These are phyloP conservation scores for Ectemnius lituratus DNA, from an alignment of 2,888 invertebrate species.

Conservation along the genomic window DNA sequence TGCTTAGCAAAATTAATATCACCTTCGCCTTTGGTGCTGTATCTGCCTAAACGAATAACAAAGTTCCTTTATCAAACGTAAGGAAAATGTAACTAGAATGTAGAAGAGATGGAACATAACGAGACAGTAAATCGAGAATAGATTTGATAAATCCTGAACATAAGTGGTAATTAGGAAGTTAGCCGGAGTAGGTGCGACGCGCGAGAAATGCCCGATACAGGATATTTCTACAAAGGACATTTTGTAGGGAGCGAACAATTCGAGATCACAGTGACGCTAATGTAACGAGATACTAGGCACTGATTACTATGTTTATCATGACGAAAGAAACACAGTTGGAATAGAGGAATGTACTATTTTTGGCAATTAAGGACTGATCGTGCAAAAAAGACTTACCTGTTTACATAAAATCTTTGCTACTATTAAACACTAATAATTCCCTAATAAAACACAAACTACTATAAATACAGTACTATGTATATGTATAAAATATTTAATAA, in stretches of 20 bases:
- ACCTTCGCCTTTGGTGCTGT: constrained; percentile 40
- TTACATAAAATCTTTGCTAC: constrained; percentile 72
- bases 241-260: constrained; percentile 24
- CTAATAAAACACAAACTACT: constrained; percentile 64
- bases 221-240: constrained; percentile 36
- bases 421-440: constrained; percentile 66
- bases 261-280: constrained; percentile 17
- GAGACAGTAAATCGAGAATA: constrained; percentile 29
- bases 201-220: constrained; percentile 27
- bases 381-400: constrained; percentile 60
- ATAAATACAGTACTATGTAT: constrained; percentile 69
- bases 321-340: constrained; percentile 40
- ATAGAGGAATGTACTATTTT: constrained; percentile 30
- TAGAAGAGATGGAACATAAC: constrained; percentile 12
- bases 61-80: constrained; percentile 44
- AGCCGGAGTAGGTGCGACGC: constrained; percentile 25
- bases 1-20: constrained; percentile 22
- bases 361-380: constrained; percentile 46
- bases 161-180: constrained; percentile 34
- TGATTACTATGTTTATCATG: constrained; percentile 13
- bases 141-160: constrained; percentile 43
- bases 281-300: constrained; percentile 9
- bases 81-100: constrained; percentile 25
- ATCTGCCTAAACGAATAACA: constrained; percentile 42
- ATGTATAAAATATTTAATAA: constrained; percentile 74